Percentiles rank a stretch among this genome's conserved stretches.
phyloP scores from a whole-genome alignment of 2,113 vertebrate genomes.

The Phasianus colchicus region DNA sequence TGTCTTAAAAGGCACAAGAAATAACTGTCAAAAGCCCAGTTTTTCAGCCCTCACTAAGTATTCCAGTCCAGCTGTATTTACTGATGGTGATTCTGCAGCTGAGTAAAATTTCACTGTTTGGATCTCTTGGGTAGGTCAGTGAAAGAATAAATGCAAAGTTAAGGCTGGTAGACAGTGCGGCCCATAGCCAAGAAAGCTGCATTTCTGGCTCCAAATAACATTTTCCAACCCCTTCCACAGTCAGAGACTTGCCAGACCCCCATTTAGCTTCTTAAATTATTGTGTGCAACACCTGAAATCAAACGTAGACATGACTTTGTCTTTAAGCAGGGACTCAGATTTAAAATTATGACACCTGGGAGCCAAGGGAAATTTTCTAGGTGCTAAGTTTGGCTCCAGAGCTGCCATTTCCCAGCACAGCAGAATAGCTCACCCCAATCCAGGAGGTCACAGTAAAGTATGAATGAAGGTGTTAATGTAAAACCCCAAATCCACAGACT shows the following conservation, averaged over 20 bases:
- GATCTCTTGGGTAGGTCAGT: not conserved
- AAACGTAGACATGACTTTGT: constrained; percentile 34
- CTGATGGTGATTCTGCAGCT: constrained; percentile 14
- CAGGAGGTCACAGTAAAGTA: constrained; percentile 49
- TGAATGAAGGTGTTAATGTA: constrained; percentile 59
- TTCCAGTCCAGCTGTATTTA: constrained; percentile 13
- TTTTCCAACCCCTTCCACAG: constrained; percentile 41
- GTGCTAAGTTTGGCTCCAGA: constrained; percentile 61
- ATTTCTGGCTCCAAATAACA: constrained; percentile 34
- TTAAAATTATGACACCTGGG: constrained; percentile 39
- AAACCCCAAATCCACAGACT: constrained; percentile 46
- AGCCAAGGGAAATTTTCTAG: constrained; percentile 64
- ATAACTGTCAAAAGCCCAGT: not conserved
- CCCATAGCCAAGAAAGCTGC: constrained; percentile 14
- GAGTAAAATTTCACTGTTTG: constrained; percentile 25
- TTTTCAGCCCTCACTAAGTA: constrained; percentile 21
- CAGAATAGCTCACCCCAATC: constrained; percentile 41
- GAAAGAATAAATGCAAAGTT: constrained; percentile 46
- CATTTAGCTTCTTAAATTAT: constrained; percentile 34
- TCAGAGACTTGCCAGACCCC: constrained; percentile 14
- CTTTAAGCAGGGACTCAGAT: constrained; percentile 24
- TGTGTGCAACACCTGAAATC: constrained; percentile 36
- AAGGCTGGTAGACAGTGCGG: not conserved
- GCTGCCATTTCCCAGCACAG: constrained; percentile 69
- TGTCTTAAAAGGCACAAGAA: not conserved